A percentile compares a stretch with the other conserved stretches of the same genome.
These are phyloP conservation scores for Ophion costatus DNA, from an alignment of 2,888 invertebrate genomes.

Conservation along the genomic window DNA sequence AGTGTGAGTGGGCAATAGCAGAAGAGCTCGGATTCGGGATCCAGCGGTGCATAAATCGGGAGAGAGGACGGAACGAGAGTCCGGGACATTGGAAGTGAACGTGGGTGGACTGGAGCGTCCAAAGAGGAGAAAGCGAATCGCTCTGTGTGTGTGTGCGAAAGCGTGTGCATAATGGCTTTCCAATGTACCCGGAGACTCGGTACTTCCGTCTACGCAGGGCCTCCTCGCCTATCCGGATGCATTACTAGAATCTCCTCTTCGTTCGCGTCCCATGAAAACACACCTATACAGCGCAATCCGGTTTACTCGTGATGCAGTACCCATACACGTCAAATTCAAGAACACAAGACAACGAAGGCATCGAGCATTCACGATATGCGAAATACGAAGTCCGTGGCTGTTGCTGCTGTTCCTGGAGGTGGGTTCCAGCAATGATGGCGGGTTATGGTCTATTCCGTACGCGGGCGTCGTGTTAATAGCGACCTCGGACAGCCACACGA, in stretches of 20 bases:
- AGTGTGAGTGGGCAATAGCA: constrained; percentile 52
- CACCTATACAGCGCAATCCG: constrained; percentile 19
- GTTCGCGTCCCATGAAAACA: constrained; percentile 29
- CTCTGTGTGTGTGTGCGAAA: constrained; percentile 57
- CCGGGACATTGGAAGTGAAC: constrained; percentile 62
- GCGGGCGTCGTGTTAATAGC: not conserved
- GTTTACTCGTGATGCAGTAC: constrained; percentile 44
- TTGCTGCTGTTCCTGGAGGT: constrained; percentile 51
- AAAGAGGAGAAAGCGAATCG: constrained; percentile 56
- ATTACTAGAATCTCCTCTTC: constrained; percentile 46
- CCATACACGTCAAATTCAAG: constrained; percentile 36
- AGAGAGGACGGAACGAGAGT: constrained; percentile 24
- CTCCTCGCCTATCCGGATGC: constrained; percentile 53
- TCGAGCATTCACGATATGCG: constrained; percentile 40
- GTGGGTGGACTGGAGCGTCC: constrained; percentile 48
- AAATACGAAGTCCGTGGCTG: constrained; percentile 43
- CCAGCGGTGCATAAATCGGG: constrained; percentile 63
- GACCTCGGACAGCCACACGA: constrained; percentile 36
- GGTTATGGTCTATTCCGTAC: constrained; percentile 5
- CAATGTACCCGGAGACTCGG: constrained; percentile 74
- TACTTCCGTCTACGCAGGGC: constrained; percentile 60
- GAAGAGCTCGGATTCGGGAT: constrained; percentile 43
- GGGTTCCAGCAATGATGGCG: constrained; percentile 22
- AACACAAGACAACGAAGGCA: constrained; percentile 44
- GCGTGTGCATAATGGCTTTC: constrained; percentile 78